Conservation (phyloP, 2,797 vertebrate species). For the Pseudomugil tenellus region DNA sequence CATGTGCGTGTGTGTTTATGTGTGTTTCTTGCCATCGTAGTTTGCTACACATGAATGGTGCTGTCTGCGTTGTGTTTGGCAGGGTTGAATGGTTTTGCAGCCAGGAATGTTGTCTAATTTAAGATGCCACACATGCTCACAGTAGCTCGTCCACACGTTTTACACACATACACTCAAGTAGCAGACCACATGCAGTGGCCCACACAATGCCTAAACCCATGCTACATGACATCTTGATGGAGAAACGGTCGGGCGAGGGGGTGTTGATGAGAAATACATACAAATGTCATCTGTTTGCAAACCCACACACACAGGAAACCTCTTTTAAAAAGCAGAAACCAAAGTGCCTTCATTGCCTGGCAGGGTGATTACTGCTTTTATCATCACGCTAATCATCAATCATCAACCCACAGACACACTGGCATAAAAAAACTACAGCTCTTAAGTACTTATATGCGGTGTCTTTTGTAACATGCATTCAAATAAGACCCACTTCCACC, state of each 20-base stretch:
- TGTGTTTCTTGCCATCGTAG: constrained; percentile 54
- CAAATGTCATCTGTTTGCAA: constrained; percentile 54
- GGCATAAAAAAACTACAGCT: constrained; percentile 30
- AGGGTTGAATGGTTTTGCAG: constrained; percentile 53
- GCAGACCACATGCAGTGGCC: neutral
- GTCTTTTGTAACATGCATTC: neutral
- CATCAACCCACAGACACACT: constrained; percentile 56
- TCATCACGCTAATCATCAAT: constrained; percentile 57
- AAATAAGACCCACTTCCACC: neutral
- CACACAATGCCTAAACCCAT: constrained; percentile 16
- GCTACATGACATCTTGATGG: constrained; percentile 50
- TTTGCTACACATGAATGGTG: constrained; percentile 66
- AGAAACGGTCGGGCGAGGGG: constrained; percentile 56
- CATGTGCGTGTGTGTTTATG: constrained; percentile 26
- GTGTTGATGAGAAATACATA: constrained; percentile 61
- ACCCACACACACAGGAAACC: constrained; percentile 33
- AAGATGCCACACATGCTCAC: constrained; percentile 70
- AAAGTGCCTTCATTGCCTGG: constrained; percentile 37
- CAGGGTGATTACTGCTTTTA: constrained; percentile 62
- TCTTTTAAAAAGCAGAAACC: constrained; percentile 37
- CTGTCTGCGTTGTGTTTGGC: constrained; percentile 70
- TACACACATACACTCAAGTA: constrained; percentile 5
- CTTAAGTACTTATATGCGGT: constrained; percentile 2
- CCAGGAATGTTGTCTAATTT: constrained; percentile 74
- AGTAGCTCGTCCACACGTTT: constrained; percentile 31